Conservation (phyloP, 2,797 vertebrate genomes). For the Brotogeris chrysoptera region DNA sequence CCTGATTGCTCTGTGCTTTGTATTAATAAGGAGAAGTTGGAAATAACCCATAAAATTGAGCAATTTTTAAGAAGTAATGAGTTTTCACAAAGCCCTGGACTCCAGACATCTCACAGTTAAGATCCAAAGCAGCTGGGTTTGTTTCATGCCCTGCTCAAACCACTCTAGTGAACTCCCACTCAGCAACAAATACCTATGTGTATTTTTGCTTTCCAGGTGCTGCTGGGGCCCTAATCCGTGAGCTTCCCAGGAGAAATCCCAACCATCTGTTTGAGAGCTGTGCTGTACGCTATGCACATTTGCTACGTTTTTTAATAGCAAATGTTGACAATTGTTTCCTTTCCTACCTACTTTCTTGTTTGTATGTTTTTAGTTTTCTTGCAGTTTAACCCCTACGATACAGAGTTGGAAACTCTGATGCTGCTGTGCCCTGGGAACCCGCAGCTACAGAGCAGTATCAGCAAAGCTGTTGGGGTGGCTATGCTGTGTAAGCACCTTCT, state of each 20-base stretch:
- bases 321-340: not conserved
- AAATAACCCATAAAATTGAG: not conserved
- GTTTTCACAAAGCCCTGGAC: not conserved
- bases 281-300: not conserved
- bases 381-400: not conserved
- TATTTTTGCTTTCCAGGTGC: not conserved
- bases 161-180: not conserved
- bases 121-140: not conserved
- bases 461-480: not conserved
- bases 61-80: not conserved
- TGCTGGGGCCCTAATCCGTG: not conserved
- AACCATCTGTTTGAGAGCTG: slow-evolving; percentile 2
- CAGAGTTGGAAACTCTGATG: not conserved
- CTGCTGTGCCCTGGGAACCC: not conserved
- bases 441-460: not conserved
- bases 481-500: not conserved
- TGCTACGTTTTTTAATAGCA: not conserved
- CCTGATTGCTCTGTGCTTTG: not conserved
- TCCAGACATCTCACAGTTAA: not conserved
- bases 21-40: not conserved
- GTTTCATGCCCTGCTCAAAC: not conserved
- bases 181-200: not conserved
- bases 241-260: not conserved
- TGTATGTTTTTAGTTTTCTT: not conserved
- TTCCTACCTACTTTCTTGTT: not conserved